Conservation (phyloP, 1,140 invertebrate species). For the Antheraea pernyi region DNA sequence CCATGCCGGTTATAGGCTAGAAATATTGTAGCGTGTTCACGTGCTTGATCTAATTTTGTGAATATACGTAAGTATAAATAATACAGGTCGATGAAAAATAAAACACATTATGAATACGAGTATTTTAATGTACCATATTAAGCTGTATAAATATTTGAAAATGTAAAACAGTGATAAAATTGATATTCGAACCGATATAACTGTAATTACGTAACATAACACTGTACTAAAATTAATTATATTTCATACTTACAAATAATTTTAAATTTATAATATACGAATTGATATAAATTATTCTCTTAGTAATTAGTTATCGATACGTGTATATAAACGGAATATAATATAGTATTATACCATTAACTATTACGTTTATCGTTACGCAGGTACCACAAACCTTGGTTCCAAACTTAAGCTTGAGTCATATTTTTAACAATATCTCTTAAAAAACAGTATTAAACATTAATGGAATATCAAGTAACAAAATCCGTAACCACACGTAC, state of each 20-base stretch:
- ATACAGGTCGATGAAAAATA: neutral
- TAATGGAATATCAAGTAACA: conserved; percentile 10
- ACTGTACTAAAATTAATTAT: conserved; percentile 32
- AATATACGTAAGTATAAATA: too few species aligned
- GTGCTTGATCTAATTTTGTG: too few species aligned
- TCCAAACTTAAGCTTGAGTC: neutral
- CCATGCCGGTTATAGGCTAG: too few species aligned
- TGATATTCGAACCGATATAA: conserved; percentile 74
- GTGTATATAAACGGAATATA: conserved; percentile 33
- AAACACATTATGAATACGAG: conserved; percentile 55
- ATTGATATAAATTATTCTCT: neutral
- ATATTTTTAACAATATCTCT: neutral
- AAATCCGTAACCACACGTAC: conserved; percentile 33
- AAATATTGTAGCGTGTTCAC: too few species aligned
- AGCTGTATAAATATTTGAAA: conserved; percentile 80
- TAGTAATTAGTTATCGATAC: neutral
- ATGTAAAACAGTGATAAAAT: conserved; percentile 81
- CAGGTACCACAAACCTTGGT: conserved; percentile 47
- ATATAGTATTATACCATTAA: conserved; percentile 33
- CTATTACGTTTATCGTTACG: conserved; percentile 45
- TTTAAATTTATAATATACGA: conserved; percentile 27
- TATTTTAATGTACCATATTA: conserved; percentile 78
- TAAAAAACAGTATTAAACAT: conserved; percentile 16
- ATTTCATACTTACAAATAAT: conserved; percentile 49
- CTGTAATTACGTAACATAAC: conserved; percentile 50